Percentiles rank a stretch among this genome's conserved stretches.
These are phyloP conservation scores for Papilio helenus DNA, from an alignment of 1,140 invertebrate genomes.

Conservation along the genomic window DNA sequence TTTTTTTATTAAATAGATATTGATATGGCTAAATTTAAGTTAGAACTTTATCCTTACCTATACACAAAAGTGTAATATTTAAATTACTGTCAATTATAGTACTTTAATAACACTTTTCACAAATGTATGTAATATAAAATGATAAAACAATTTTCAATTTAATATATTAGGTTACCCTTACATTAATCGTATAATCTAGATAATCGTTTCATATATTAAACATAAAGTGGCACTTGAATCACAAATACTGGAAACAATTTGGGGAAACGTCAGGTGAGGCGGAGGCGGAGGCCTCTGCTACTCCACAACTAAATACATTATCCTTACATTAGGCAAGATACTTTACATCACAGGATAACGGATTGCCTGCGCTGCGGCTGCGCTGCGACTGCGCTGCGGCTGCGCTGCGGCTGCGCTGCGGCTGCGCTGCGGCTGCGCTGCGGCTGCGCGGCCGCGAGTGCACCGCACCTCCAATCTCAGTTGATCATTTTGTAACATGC, in stretches of 20 bases:
- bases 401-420: no score
- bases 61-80: constrained; percentile 83
- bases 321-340: constrained; percentile 72
- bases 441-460: constrained; percentile 61
- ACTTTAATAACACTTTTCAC: constrained; percentile 81
- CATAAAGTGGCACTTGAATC: constrained; percentile 85
- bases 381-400: no score
- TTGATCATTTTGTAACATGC: constrained; percentile 72
- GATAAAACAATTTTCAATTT: constrained; percentile 84
- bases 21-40: constrained; percentile 85
- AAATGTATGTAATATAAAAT: constrained; percentile 84
- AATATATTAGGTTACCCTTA: constrained; percentile 84
- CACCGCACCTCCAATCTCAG: constrained; percentile 83
- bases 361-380: constrained; percentile 46
- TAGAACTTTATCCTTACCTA: constrained; percentile 82
- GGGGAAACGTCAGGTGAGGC: constrained; percentile 78
- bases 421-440: no score
- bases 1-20: constrained; percentile 82
- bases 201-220: constrained; percentile 85
- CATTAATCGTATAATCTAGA: constrained; percentile 84
- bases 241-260: constrained; percentile 85
- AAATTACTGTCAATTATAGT: constrained; percentile 82
- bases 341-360: constrained; percentile 68
- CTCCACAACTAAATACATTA: constrained; percentile 69
- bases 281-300: constrained; percentile 48